Percentiles rank a stretch among this genome's conserved stretches.
phyloP scores from a whole-genome alignment of 2,113 vertebrate genomes.

The Micronisus gabar region DNA sequence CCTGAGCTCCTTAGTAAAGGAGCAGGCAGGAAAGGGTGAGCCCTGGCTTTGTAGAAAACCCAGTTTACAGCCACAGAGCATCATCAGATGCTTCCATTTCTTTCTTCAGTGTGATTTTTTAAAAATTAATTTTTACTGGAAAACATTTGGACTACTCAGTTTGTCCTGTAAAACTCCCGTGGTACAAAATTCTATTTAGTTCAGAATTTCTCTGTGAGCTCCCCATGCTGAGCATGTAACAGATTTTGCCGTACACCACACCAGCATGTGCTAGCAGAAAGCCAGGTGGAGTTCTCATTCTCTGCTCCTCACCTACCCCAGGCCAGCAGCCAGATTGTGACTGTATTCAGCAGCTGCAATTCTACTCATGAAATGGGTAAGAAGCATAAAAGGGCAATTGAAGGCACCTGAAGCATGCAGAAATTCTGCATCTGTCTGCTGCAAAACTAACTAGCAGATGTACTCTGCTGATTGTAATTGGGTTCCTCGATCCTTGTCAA shows the following conservation, averaged over 20 bases:
- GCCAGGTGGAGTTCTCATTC: not conserved
- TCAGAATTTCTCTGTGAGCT: not conserved
- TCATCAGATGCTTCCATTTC: too few relatives aligned
- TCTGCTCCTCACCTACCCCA: not conserved
- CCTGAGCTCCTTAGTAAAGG: not conserved
- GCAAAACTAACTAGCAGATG: not conserved
- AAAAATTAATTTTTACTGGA: not conserved
- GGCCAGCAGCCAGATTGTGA: not conserved
- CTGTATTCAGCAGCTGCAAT: not conserved
- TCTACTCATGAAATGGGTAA: not conserved
- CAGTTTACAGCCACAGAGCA: too few relatives aligned
- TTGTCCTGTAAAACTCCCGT: not conserved
- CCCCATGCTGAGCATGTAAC: not conserved
- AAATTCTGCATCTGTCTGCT: not conserved
- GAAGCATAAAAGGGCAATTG: not conserved
- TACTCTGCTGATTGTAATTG: not conserved
- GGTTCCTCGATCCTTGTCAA: not conserved
- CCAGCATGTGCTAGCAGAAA: not conserved
- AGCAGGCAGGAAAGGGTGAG: not conserved
- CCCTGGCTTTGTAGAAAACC: too few relatives aligned
- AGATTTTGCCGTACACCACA: not conserved
- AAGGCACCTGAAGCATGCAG: not conserved
- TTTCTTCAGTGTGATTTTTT: not conserved
- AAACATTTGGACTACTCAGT: not conserved
- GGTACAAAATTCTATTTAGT: not conserved